Conservation (phyloP, 2,888 invertebrate genomes). For the Agrotis exclamationis region DNA sequence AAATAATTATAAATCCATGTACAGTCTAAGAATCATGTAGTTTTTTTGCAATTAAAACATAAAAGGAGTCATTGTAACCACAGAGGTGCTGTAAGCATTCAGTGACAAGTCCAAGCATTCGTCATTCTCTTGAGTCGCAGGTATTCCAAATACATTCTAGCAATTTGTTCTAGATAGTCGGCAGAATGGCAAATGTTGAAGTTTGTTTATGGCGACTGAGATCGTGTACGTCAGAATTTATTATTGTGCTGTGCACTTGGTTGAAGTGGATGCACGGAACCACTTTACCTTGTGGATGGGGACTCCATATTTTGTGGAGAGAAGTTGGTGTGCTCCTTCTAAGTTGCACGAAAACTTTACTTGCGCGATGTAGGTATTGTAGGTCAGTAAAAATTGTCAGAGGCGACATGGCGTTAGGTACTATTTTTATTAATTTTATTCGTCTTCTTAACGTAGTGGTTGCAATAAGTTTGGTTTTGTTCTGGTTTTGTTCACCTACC, state of each 20-base stretch:
- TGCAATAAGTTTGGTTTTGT: neutral
- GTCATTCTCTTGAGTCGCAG: conserved; percentile 83
- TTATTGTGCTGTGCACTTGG: conserved; percentile 77
- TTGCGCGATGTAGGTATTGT: conserved; percentile 78
- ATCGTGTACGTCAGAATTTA: conserved; percentile 72
- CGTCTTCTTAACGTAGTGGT: neutral
- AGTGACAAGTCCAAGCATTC: conserved; percentile 84
- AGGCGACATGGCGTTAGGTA: conserved; percentile 3
- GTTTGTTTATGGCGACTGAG: conserved; percentile 71
- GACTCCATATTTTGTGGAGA: conserved; percentile 46
- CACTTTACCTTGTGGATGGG: conserved; percentile 66
- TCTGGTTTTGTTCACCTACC: no score
- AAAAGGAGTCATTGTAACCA: conserved; percentile 82
- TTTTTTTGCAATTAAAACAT: conserved; percentile 16
- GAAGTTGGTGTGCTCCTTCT: conserved; percentile 61
- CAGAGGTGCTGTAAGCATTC: conserved; percentile 72
- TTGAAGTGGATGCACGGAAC: conserved; percentile 75
- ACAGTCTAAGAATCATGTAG: neutral
- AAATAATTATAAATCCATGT: neutral
- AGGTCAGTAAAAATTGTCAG: conserved; percentile 43
- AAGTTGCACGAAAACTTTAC: conserved; percentile 69
- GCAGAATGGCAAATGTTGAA: conserved; percentile 89
- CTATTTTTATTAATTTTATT: neutral
- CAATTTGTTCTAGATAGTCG: conserved; percentile 86
- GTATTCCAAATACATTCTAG: conserved; percentile 85